Conservation (phyloP, 2,113 vertebrate species). For the Calyptommatus sinebrachiatus region DNA sequence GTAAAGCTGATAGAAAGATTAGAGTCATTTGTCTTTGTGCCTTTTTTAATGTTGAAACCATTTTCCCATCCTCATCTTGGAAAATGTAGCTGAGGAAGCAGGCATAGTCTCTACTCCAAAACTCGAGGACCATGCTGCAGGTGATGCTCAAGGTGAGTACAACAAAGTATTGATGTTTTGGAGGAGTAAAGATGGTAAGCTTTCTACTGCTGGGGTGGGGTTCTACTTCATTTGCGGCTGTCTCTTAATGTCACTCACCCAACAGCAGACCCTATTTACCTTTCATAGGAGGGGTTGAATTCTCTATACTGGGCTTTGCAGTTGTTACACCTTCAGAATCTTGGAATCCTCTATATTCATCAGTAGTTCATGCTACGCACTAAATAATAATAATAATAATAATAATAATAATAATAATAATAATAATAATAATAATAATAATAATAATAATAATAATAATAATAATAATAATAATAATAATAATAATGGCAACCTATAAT, state of each 20-base stretch:
- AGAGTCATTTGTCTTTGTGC: conserved; percentile 1
- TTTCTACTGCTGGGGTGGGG: background rate
- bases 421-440: too few species aligned
- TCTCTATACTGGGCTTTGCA: background rate
- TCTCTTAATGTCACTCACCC: background rate
- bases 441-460: too few species aligned
- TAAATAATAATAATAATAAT: too few species aligned
- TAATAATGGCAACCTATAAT: too few species aligned
- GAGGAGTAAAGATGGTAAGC: background rate
- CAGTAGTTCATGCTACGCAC: background rate
- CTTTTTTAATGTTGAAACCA: conserved; percentile 38
- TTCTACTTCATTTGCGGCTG: background rate
- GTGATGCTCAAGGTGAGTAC: conserved; percentile 74
- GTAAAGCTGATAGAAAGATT: conserved; percentile 24
- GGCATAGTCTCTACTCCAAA: conserved; percentile 73
- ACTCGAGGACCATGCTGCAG: conserved; percentile 74
- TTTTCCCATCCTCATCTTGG: conserved; percentile 46
- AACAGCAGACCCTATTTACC: background rate
- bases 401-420: too few species aligned
- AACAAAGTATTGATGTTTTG: accelerated
- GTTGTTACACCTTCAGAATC: background rate
- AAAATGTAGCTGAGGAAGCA: conserved; percentile 73
- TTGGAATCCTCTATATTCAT: background rate
- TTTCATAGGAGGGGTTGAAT: background rate
- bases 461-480: too few species aligned